A percentile compares a stretch with the other conserved stretches of the same genome.
These are phyloP conservation scores for Borostomias antarcticus DNA, from an alignment of 2,797 vertebrate species.

Conservation along the genomic window DNA sequence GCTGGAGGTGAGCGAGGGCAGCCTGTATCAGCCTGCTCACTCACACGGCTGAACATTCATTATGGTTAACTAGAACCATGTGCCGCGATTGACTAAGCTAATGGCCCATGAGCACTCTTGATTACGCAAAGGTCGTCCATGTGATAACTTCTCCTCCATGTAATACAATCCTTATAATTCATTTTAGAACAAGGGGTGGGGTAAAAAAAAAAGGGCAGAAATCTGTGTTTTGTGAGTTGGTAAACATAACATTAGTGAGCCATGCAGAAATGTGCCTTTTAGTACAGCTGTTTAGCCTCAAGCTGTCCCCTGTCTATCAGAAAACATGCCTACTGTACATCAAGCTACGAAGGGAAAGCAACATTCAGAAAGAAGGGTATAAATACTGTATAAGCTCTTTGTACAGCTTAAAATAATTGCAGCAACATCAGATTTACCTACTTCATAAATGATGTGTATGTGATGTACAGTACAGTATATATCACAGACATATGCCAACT, in stretches of 20 bases:
- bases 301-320: not conserved
- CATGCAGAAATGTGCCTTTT: constrained; percentile 7
- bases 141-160: constrained; percentile 19
- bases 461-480: too few relatives aligned
- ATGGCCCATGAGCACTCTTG: constrained; percentile 51
- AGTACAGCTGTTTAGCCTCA: constrained; percentile 16
- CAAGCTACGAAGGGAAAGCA: too few relatives aligned
- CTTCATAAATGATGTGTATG: too few relatives aligned
- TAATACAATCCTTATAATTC: constrained; percentile 15
- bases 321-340: not conserved
- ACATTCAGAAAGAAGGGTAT: too few relatives aligned
- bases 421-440: too few relatives aligned
- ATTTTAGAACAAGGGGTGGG: not conserved
- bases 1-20: constrained; percentile 3
- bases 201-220: not conserved
- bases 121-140: constrained; percentile 51
- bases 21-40: constrained; percentile 29
- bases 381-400: too few relatives aligned
- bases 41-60: constrained; percentile 54
- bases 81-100: constrained; percentile 50
- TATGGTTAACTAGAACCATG: constrained; percentile 35
- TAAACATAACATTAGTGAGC: constrained; percentile 13
- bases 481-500: too few relatives aligned
- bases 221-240: not conserved
- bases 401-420: too few relatives aligned